These are phyloP conservation scores for Diplosoma virens DNA, from an alignment of 23 tunicate genomes.

Conservation along the genomic window DNA sequence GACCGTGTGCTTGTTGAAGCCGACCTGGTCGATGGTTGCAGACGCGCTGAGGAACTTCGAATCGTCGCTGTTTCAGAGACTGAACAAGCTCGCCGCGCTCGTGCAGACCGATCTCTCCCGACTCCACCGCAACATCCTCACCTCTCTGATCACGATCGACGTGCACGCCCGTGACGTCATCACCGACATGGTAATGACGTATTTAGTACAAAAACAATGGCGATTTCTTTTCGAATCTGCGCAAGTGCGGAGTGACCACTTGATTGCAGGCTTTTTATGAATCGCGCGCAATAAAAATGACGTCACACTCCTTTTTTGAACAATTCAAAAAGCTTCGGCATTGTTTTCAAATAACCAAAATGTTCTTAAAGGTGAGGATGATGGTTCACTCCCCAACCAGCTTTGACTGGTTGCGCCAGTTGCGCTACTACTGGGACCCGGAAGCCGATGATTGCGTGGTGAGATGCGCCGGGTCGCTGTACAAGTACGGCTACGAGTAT, in stretches of 20 bases:
- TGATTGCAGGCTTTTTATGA: too few species aligned
- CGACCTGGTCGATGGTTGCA: slow-evolving; percentile 9
- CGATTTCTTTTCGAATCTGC: too few species aligned
- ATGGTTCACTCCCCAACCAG: slow-evolving; percentile 33
- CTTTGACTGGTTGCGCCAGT: slow-evolving; percentile 87
- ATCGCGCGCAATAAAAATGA: too few species aligned
- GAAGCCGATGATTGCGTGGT: slow-evolving; percentile 88
- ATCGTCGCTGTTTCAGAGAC: slow-evolving; percentile 27
- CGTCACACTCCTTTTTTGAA: too few species aligned
- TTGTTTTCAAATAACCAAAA: too few species aligned
- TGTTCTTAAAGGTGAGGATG: slow-evolving; percentile 34
- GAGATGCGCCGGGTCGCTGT: slow-evolving; percentile 57
- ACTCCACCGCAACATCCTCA: slow-evolving; percentile 80
- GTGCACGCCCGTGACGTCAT: slow-evolving; percentile 96
- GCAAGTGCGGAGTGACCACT: too few species aligned
- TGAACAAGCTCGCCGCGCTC: slow-evolving; percentile 81
- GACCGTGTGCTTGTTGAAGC: slow-evolving; percentile 35
- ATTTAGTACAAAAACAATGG: too few species aligned
- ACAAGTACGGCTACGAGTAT: slow-evolving; percentile 93
- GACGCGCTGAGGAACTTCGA: slow-evolving; percentile 49
- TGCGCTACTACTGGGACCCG: slow-evolving; percentile 88
- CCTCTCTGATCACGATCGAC: slow-evolving; percentile 92
- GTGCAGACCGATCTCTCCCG: slow-evolving; percentile 72
- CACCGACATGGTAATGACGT: slow-evolving; percentile 84
- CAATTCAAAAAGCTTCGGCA: background rate